Percentiles rank a stretch among this genome's conserved stretches.
phyloP scores from a whole-genome alignment of 2,113 vertebrate species.

The Cavia porcellus region DNA sequence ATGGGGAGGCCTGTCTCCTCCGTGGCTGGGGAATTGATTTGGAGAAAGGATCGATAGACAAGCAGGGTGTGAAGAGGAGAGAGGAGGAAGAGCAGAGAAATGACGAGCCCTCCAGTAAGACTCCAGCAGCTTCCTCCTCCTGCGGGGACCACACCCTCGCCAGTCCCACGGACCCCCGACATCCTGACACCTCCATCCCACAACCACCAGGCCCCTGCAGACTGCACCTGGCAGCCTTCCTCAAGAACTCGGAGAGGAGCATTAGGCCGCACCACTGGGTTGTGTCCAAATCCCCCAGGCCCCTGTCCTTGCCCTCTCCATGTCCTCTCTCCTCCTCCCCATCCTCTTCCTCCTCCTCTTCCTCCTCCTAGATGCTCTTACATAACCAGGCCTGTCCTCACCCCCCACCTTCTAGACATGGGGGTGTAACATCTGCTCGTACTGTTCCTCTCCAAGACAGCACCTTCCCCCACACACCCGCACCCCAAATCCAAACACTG shows the following conservation, averaged over 20 bases:
- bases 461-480: constrained; percentile 59
- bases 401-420: constrained; percentile 74
- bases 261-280: neutral
- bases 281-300: neutral
- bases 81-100: neutral
- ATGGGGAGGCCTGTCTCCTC: neutral
- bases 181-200: neutral
- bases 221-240: accelerated
- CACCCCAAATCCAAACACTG: constrained; percentile 63
- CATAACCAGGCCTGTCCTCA: constrained; percentile 71
- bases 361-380: constrained; percentile 46
- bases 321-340: neutral
- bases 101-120: accelerated
- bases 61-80: neutral
- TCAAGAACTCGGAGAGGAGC: neutral
- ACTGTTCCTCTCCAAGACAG: constrained; percentile 50
- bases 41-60: neutral
- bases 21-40: neutral
- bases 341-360: neutral
- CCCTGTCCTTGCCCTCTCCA: neutral
- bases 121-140: neutral
- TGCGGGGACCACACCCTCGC: accelerated
- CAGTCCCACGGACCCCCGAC: neutral
- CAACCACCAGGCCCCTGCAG: neutral
- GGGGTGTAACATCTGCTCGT: constrained; percentile 78